Evolutionary conservation across 2,797 vertebrate genomes (phyloP).

Genomic region (Euthynnus affinis): DNA sequence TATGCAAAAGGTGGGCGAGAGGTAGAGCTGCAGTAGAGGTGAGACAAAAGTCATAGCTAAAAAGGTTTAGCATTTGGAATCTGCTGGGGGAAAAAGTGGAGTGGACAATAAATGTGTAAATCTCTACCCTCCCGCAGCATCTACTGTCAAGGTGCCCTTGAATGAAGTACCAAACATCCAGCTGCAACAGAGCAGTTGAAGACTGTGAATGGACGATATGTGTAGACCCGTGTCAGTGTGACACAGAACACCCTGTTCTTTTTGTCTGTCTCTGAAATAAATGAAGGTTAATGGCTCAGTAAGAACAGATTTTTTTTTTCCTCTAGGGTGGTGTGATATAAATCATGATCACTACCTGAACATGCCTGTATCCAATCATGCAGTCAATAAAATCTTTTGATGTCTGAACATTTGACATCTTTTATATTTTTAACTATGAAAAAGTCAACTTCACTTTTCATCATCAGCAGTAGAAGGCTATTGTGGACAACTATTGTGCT

Average conservation of each 20-base stretch:
- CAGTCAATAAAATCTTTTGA: background rate
- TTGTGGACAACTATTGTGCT: too few relatives aligned
- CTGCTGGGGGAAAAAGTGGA: constrained; percentile 7
- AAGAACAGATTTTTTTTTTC: background rate
- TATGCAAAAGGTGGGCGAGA: background rate
- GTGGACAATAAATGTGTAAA: constrained; percentile 5
- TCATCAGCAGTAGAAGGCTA: background rate
- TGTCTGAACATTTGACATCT: background rate
- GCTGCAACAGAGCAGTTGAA: constrained; percentile 13
- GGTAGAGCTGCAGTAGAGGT: background rate
- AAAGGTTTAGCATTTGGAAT: constrained; percentile 15
- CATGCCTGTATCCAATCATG: background rate
- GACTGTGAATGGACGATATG: constrained; percentile 8
- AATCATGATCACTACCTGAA: background rate
- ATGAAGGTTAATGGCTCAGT: background rate
- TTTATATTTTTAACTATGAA: background rate
- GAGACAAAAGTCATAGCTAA: background rate
- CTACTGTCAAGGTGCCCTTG: constrained; percentile 17
- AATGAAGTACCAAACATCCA: constrained; percentile 4
- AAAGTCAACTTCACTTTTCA: background rate
- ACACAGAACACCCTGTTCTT: background rate
- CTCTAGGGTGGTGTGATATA: constrained; percentile 1
- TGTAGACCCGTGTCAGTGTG: background rate
- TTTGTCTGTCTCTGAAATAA: background rate
- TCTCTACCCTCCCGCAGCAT: background rate